phyloP scores from a whole-genome alignment of 2,113 vertebrate genomes.

The Indicator indicator region DNA sequence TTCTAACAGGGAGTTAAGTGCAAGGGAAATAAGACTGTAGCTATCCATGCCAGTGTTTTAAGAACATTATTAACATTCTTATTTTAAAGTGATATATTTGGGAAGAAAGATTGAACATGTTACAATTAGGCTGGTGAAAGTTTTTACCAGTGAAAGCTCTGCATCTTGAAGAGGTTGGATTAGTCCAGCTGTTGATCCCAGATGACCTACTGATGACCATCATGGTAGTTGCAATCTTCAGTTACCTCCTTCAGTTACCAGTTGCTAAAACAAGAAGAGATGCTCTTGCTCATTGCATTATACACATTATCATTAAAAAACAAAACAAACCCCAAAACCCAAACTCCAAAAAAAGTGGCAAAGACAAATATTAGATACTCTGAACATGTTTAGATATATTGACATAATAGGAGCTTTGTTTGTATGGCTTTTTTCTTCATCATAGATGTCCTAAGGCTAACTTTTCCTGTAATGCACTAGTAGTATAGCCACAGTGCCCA shows the following conservation, averaged over 20 bases:
- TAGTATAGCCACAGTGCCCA: neutral
- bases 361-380: neutral
- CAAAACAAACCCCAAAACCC: no score
- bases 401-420: neutral
- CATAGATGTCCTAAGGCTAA: neutral
- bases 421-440: neutral
- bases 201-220: neutral
- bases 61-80: neutral
- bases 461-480: neutral
- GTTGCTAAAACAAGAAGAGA: neutral
- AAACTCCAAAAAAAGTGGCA: accelerated
- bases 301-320: neutral
- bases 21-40: neutral
- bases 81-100: neutral
- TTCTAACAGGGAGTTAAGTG: neutral
- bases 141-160: neutral
- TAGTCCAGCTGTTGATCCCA: neutral
- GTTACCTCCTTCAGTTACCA: neutral
- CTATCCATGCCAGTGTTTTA: neutral
- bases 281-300: neutral
- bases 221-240: accelerated
- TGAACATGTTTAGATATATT: neutral
- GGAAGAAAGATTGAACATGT: neutral
- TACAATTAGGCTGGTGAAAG: neutral
- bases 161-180: neutral